A percentile compares a stretch with the other conserved stretches of the same genome.
Evolutionary conservation across 2,797 vertebrate species (phyloP).

Genomic region (Bovichtus variegatus): DNA sequence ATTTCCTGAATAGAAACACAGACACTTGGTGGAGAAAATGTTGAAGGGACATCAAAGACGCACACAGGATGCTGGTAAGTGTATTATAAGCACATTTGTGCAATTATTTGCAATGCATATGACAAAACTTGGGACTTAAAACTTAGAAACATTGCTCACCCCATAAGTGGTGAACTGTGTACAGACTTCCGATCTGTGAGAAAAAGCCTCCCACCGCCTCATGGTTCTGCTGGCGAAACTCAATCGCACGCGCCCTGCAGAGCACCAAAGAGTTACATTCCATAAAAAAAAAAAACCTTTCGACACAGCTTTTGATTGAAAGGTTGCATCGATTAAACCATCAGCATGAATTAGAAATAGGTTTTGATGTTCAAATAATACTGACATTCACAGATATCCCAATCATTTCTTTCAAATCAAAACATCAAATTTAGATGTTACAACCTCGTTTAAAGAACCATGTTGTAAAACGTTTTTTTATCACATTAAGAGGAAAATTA

Average conservation of each 20-base stretch:
- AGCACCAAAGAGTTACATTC: slow-evolving; percentile 22
- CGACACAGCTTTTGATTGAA: not conserved
- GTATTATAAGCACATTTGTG: not conserved
- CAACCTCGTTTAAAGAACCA: not conserved
- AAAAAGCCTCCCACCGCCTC: slow-evolving; percentile 97
- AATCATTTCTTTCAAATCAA: slow-evolving; percentile 30
- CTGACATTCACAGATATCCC: not conserved
- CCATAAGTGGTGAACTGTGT: slow-evolving; percentile 96
- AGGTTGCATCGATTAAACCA: not conserved
- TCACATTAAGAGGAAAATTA: slow-evolving; percentile 33
- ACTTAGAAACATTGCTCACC: slow-evolving; percentile 82
- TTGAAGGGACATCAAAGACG: not conserved
- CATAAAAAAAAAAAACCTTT: not conserved
- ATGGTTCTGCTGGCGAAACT: slow-evolving; percentile 91
- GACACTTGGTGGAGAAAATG: not conserved
- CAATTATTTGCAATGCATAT: not conserved
- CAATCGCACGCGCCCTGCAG: slow-evolving; percentile 93
- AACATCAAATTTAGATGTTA: slow-evolving; percentile 19
- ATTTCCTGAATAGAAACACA: not conserved
- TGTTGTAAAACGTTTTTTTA: slow-evolving; percentile 18
- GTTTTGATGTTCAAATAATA: slow-evolving; percentile 6
- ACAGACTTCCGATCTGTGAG: slow-evolving; percentile 95
- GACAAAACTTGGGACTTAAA: not conserved
- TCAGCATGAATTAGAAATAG: not conserved
- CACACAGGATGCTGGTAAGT: not conserved